Conservation (phyloP, 2,888 invertebrate genomes). For the Diadromus collaris region DNA sequence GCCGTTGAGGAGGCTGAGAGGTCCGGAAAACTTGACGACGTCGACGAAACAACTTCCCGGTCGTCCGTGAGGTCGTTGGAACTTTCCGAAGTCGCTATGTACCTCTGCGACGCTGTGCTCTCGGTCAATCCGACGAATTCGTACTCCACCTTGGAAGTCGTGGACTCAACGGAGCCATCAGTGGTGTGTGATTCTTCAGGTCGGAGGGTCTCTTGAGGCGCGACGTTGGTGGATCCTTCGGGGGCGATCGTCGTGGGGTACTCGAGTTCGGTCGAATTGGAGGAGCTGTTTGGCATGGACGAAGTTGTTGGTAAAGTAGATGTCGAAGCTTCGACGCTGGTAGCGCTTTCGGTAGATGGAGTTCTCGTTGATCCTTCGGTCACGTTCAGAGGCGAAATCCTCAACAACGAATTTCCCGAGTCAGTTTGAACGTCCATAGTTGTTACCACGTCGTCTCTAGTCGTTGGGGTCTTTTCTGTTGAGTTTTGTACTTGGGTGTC, state of each 20-base stretch:
- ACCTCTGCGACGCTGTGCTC: conserved; percentile 46
- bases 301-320: background rate
- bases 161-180: conserved; percentile 49
- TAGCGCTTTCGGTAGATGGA: conserved; percentile 24
- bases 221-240: background rate
- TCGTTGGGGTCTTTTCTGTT: conserved; percentile 41
- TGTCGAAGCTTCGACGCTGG: background rate
- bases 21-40: background rate
- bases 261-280: background rate
- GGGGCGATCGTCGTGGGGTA: conserved; percentile 15
- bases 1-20: conserved; percentile 12
- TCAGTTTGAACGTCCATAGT: conserved; percentile 62
- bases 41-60: conserved; percentile 15
- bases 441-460: conserved; percentile 14
- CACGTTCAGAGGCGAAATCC: conserved; percentile 63
- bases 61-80: conserved; percentile 9
- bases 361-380: conserved; percentile 62
- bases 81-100: conserved; percentile 33
- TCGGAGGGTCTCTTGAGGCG: background rate
- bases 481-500: conserved; percentile 38
- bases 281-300: background rate
- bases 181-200: conserved; percentile 14
- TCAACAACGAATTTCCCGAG: conserved; percentile 61
- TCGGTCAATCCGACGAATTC: conserved; percentile 74
- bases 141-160: conserved; percentile 70